phyloP scores from a whole-genome alignment of 2,888 invertebrate species.

The Yponomeuta sedellus region DNA sequence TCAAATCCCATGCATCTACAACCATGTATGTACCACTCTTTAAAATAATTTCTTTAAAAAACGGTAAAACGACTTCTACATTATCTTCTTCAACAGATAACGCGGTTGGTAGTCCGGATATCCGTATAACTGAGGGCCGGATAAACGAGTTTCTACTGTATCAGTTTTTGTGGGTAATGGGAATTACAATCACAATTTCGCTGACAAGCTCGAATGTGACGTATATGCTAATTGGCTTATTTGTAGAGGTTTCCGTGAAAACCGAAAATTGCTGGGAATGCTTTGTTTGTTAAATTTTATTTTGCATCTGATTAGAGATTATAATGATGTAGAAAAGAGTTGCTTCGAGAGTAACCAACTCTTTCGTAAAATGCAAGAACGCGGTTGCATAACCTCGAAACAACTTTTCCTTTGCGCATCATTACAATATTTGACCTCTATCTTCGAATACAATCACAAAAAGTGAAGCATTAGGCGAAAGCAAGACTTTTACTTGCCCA shows the following conservation, averaged over 20 bases:
- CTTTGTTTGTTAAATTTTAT: conserved; percentile 5
- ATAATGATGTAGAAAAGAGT: background rate
- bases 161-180: background rate
- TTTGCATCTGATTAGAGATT: background rate
- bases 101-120: too few species aligned
- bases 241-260: conserved; percentile 10
- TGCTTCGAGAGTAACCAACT: background rate
- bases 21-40: too few species aligned
- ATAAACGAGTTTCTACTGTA: too few species aligned
- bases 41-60: too few species aligned
- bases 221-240: background rate
- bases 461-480: conserved; percentile 5
- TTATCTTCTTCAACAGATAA: too few species aligned
- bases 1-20: too few species aligned
- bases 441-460: background rate
- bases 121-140: too few species aligned
- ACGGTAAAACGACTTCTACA: too few species aligned
- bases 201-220: background rate
- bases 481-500: conserved; percentile 7
- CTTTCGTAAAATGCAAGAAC: background rate
- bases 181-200: too few species aligned
- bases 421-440: conserved; percentile 6
- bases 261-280: conserved; percentile 7
- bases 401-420: background rate
- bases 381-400: background rate